These are phyloP conservation scores for Propithecus perrieri DNA, from an alignment of 2,797 vertebrate species.

Conservation along the genomic window DNA sequence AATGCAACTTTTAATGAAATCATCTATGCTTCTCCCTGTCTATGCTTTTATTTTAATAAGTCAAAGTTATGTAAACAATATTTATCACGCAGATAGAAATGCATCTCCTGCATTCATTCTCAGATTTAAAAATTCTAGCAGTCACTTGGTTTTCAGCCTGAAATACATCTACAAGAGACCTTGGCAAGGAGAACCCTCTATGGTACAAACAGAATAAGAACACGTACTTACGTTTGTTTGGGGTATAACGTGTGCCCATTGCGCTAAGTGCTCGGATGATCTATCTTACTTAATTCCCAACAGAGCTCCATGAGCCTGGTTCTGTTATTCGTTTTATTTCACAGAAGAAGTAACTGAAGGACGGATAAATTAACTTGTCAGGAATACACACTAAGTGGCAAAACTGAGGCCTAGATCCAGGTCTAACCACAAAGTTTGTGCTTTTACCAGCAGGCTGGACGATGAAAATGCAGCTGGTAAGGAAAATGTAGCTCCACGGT, in stretches of 20 bases:
- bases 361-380: not conserved
- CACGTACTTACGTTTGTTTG: not conserved
- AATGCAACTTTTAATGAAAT: not conserved
- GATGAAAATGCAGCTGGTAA: not conserved
- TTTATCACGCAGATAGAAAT: not conserved
- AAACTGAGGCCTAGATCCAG: not conserved
- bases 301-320: not conserved
- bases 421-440: not conserved
- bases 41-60: not conserved
- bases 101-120: not conserved
- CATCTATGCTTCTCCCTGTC: not conserved
- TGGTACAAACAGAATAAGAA: not conserved
- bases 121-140: not conserved
- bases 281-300: not conserved
- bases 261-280: not conserved
- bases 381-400: not conserved
- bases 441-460: rapidly evolving
- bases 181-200: not conserved
- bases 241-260: not conserved
- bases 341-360: not conserved
- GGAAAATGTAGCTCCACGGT: not conserved
- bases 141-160: not conserved
- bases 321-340: not conserved
- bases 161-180: not conserved
- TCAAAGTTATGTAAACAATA: not conserved